Evolutionary conservation across 2,888 invertebrate species (phyloP), one percentile per base, ranked within the genome.

Genomic region (Phasia obesa): DNA sequence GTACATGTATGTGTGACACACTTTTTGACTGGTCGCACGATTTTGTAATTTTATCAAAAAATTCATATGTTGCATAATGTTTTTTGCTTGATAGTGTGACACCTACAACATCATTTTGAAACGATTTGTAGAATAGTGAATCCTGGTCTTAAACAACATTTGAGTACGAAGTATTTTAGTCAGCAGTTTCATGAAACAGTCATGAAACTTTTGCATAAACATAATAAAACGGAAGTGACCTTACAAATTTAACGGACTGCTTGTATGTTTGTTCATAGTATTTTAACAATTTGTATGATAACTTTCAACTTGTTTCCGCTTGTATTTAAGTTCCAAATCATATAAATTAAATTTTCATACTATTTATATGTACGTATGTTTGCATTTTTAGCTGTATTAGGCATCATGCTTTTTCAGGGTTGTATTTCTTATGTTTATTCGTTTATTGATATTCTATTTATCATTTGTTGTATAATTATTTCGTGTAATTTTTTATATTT

Each of bases 351-450:
- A 49, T n/a, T 49, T 67, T 60, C 42, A 13, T 79, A 13, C 19
- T 51, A n/a, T n/a, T n/a, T n/a, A n/a, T n/a, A n/a, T n/a, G n/a
- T n/a, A n/a, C n/a, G n/a, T n/a, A n/a, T n/a, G n/a, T n/a, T 17
- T 75, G 31, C 60, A 44, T 67, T 60, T 47, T 67, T 44, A 73
- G 64, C 17, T 78, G 25, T 73, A 53, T 71, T 64, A 51, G 31
- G 70, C 65, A 59, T 73, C 65, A 59, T 73, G 49, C 60, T 67
- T 42, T 69, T 75, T 65, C 19, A 71, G 27, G 38, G 53, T 69
- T 74, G 55, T 62, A 21, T 42, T 60, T 60, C 38, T 21, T 62
- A 5, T 62, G n/a, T 21, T 42, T 57, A 35, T 35, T 62, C 21
- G 15, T 23, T 21, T 62, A n/a, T 59, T 27, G 21, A 21, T 71